Conservation (phyloP, 2,797 vertebrate genomes). For the Microtus obscurus region DNA sequence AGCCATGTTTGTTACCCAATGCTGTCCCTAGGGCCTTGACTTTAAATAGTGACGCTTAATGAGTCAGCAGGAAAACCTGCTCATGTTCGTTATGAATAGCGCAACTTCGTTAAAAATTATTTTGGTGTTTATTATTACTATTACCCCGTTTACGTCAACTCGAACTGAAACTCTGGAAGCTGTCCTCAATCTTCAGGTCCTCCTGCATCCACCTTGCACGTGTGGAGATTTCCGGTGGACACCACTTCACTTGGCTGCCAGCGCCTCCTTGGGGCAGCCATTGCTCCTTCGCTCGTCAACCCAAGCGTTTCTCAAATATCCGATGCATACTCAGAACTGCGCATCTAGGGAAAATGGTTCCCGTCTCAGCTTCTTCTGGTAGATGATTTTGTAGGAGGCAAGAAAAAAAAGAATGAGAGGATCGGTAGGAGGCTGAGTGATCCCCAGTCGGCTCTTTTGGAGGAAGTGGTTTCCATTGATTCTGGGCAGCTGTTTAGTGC, state of each 20-base stretch:
- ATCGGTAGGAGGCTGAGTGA: slow-evolving; percentile 7
- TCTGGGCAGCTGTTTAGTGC: slow-evolving; percentile 64
- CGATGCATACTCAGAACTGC: not conserved
- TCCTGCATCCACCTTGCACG: not conserved
- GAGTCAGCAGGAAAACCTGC: slow-evolving; percentile 18
- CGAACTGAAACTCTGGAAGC: not conserved
- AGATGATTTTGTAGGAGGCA: not conserved
- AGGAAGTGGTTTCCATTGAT: slow-evolving; percentile 57
- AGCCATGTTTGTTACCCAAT: slow-evolving; percentile 26
- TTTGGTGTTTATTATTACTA: not conserved
- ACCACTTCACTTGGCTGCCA: not conserved
- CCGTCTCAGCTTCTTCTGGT: slow-evolving; percentile 12
- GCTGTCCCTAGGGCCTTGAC: slow-evolving; percentile 39
- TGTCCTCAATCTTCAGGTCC: not conserved
- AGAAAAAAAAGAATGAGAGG: not conserved
- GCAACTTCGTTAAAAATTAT: not conserved
- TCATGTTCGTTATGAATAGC: not conserved
- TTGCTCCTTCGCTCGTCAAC: not conserved
- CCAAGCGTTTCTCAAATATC: slow-evolving; percentile 16
- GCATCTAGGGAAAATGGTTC: not conserved
- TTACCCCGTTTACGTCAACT: not conserved
- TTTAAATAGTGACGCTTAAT: slow-evolving; percentile 23
- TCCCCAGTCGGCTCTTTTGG: slow-evolving; percentile 16
- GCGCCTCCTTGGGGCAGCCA: not conserved
- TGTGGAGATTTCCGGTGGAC: too few species aligned